These are phyloP conservation scores for Sternarchorhynchus goeldii DNA, from an alignment of 2,797 vertebrate species.

Conservation along the genomic window DNA sequence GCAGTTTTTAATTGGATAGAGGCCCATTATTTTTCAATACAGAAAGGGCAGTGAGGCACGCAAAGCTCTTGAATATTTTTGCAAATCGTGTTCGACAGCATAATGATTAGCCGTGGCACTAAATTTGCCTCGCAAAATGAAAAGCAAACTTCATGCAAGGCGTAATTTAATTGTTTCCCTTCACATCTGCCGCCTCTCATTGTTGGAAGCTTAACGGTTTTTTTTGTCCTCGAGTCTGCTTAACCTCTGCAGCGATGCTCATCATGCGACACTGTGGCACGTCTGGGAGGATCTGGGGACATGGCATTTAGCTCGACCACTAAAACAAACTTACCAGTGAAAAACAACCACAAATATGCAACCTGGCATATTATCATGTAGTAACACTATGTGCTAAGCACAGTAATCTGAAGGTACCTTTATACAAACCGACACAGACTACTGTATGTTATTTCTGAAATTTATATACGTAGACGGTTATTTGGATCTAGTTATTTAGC, in stretches of 20 bases:
- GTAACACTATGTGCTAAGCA: background rate
- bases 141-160: slow-evolving; percentile 88
- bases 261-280: slow-evolving; percentile 75
- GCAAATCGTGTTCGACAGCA: slow-evolving; percentile 86
- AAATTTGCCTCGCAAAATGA: slow-evolving; percentile 87
- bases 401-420: background rate
- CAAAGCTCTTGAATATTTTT: slow-evolving; percentile 89
- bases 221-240: slow-evolving; percentile 9
- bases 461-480: too few species aligned
- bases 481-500: too few species aligned
- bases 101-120: slow-evolving; percentile 83
- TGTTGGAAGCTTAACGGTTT: slow-evolving; percentile 80
- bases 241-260: slow-evolving; percentile 65
- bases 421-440: too few species aligned
- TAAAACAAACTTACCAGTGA: slow-evolving; percentile 21
- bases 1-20: slow-evolving; percentile 89
- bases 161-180: slow-evolving; percentile 88
- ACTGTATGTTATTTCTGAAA: too few species aligned
- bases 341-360: background rate
- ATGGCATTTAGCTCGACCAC: slow-evolving; percentile 32
- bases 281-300: slow-evolving; percentile 42
- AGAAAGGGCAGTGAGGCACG: slow-evolving; percentile 86
- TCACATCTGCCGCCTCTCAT: slow-evolving; percentile 82
- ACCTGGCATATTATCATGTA: too few species aligned
- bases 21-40: slow-evolving; percentile 87